phyloP scores from a whole-genome alignment of 2,888 invertebrate genomes.

The Apotomis betuletana region DNA sequence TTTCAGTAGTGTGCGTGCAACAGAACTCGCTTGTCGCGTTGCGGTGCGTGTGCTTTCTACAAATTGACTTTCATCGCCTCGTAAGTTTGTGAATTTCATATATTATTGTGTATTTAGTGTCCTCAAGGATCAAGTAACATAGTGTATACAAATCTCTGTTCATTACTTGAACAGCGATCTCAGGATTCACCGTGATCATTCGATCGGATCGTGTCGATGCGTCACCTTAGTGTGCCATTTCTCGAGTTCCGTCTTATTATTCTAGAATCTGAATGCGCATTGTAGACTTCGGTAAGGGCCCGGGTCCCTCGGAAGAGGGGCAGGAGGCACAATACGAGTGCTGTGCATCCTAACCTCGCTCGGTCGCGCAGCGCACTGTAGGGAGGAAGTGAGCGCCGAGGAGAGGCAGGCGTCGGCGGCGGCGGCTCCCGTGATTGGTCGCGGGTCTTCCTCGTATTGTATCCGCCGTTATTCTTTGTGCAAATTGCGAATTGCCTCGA shows the following conservation, averaged over 20 bases:
- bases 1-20: constrained; percentile 72
- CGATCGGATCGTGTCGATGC: constrained; percentile 82
- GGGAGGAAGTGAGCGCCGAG: constrained; percentile 43
- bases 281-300: constrained; percentile 24
- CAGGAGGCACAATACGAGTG: constrained; percentile 41
- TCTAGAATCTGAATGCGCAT: constrained; percentile 50
- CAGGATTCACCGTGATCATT: constrained; percentile 68
- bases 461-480: constrained; percentile 40
- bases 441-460: constrained; percentile 45
- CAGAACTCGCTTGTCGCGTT: constrained; percentile 79
- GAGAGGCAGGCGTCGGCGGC: constrained; percentile 43
- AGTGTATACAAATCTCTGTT: constrained; percentile 46
- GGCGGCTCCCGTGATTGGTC: constrained; percentile 50
- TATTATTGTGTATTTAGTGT: constrained; percentile 68
- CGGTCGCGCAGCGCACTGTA: constrained; percentile 37
- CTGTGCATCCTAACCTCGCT: constrained; percentile 66
- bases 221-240: constrained; percentile 83
- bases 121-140: constrained; percentile 45
- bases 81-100: constrained; percentile 78
- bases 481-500: constrained; percentile 30
- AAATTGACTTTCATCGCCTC: constrained; percentile 82
- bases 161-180: constrained; percentile 47
- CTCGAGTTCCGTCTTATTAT: constrained; percentile 66
- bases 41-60: constrained; percentile 79
- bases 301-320: constrained; percentile 40